Evolutionary conservation across 2,797 vertebrate species (phyloP).

Genomic region (Schizopygopsis pylzovi): DNA sequence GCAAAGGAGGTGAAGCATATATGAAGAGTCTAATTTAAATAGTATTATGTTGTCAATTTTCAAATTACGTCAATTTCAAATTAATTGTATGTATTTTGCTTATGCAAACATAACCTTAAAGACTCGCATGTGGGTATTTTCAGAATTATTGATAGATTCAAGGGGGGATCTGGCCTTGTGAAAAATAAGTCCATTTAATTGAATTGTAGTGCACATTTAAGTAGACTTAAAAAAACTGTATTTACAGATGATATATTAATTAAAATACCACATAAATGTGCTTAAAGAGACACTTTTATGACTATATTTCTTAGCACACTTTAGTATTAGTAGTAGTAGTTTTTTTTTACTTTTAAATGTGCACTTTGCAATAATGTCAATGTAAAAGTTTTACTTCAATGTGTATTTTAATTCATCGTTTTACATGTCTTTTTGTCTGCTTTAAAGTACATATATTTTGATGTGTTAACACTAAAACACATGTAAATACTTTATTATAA

Average conservation of each 20-base stretch:
- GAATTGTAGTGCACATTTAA: neutral
- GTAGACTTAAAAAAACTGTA: too few species aligned
- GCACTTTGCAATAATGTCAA: neutral
- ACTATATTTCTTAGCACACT: neutral
- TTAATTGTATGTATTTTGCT: neutral
- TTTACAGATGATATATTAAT: too few species aligned
- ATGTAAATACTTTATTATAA: neutral
- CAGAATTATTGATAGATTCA: neutral
- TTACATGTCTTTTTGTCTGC: neutral
- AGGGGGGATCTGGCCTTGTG: neutral
- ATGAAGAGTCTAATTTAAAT: conserved; percentile 4
- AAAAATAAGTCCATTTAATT: neutral
- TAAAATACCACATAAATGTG: too few species aligned
- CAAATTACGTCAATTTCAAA: neutral
- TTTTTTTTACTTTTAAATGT: neutral
- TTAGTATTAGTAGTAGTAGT: neutral
- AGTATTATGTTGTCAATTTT: neutral
- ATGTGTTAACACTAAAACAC: neutral
- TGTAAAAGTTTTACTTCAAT: too few species aligned
- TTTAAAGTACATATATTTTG: neutral
- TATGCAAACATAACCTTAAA: neutral
- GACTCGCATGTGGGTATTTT: neutral
- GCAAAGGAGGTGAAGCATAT: neutral
- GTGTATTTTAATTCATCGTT: neutral
- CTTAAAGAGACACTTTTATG: neutral